A percentile compares a stretch with the other conserved stretches of the same genome.
Evolutionary conservation across 2,888 invertebrate species (phyloP).

Genomic region (Frankliniella intonsa): DNA sequence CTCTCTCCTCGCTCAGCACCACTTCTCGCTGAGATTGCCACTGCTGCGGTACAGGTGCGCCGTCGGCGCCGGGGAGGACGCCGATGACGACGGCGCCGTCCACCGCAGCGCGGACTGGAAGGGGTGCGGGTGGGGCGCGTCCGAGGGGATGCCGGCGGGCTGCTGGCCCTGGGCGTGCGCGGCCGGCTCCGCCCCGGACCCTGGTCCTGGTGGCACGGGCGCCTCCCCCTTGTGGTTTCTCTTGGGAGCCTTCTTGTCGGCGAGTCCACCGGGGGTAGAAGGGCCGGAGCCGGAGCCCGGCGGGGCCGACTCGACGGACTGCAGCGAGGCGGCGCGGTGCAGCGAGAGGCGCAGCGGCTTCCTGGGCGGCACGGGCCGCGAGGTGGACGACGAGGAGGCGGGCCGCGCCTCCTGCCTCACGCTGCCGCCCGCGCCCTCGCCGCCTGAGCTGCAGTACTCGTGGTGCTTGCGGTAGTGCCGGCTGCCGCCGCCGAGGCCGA

Average conservation of each 20-base stretch:
- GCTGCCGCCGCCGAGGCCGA: slow-evolving; percentile 26
- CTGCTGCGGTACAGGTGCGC: slow-evolving; percentile 27
- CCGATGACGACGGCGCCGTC: not conserved
- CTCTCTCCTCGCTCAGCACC: slow-evolving; percentile 1
- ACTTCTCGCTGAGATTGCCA: slow-evolving; percentile 29
- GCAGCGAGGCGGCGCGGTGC: slow-evolving; percentile 77
- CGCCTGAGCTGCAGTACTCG: slow-evolving; percentile 33
- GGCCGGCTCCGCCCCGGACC: not conserved
- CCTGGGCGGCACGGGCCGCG: slow-evolving; percentile 75
- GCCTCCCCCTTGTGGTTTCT: slow-evolving; percentile 55
- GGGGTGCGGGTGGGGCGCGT: slow-evolving; percentile 40
- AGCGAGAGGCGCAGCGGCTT: slow-evolving; percentile 77
- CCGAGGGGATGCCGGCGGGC: slow-evolving; percentile 39
- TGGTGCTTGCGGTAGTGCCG: slow-evolving; percentile 32
- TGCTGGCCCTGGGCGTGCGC: no score
- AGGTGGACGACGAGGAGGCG: slow-evolving; percentile 44
- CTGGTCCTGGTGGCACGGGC: slow-evolving; percentile 36
- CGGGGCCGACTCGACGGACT: slow-evolving; percentile 55
- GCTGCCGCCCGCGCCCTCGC: slow-evolving; percentile 30
- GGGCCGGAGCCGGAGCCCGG: slow-evolving; percentile 37
- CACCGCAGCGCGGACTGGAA: slow-evolving; percentile 42
- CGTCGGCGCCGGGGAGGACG: not conserved
- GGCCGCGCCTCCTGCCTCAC: slow-evolving; percentile 30
- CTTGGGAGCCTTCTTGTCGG: slow-evolving; percentile 54
- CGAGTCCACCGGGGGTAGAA: slow-evolving; percentile 17